phyloP scores from a whole-genome alignment of 2,113 vertebrate species.

The Hyperoodon ampullatus region DNA sequence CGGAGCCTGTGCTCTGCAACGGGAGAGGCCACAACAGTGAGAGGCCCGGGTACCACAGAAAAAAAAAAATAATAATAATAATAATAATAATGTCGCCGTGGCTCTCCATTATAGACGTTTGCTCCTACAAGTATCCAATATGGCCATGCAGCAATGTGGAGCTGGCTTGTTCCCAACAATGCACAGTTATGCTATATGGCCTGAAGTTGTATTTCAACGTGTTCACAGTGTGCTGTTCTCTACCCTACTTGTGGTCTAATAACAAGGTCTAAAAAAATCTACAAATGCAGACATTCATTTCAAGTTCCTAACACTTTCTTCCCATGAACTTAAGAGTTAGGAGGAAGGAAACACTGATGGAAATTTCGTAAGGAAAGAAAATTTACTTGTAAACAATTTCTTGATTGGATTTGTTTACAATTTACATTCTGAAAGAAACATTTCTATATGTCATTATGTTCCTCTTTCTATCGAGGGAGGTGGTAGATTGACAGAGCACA shows the following conservation, averaged over 20 bases:
- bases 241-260: slow-evolving; percentile 22
- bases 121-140: slow-evolving; percentile 20
- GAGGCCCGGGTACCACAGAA: no score
- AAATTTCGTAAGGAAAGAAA: slow-evolving; percentile 8
- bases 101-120: neutral
- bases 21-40: no score
- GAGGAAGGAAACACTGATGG: neutral
- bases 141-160: neutral
- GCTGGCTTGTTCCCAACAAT: slow-evolving; percentile 41
- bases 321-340: neutral
- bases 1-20: no score
- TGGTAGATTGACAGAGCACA: neutral
- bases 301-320: neutral
- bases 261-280: neutral
- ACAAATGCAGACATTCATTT: neutral
- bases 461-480: neutral
- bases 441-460: neutral
- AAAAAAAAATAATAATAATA: no score
- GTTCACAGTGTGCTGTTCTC: neutral
- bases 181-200: neutral
- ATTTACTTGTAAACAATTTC: slow-evolving; percentile 27
- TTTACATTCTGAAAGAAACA: slow-evolving; percentile 38
- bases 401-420: slow-evolving; percentile 5
- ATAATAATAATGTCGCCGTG: neutral
- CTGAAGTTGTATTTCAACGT: neutral